A percentile compares a stretch with the other conserved stretches of the same genome.
These are phyloP conservation scores for Patella vulgata DNA, from an alignment of 1,140 invertebrate genomes.

Conservation along the genomic window DNA sequence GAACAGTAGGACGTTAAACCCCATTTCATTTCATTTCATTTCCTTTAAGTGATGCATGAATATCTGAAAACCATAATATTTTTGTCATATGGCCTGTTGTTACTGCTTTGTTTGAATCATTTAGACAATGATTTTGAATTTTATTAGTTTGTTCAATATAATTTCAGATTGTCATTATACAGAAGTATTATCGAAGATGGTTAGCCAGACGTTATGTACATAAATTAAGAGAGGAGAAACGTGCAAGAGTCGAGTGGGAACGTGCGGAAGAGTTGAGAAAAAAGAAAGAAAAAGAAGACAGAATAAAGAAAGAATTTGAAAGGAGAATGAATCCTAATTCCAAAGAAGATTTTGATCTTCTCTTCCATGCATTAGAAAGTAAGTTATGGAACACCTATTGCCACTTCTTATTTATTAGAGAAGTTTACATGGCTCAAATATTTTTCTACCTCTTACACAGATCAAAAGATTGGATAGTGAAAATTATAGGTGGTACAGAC, in stretches of 20 bases:
- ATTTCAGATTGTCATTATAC: slow-evolving; percentile 51
- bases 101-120: too few relatives aligned
- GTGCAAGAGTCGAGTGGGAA: slow-evolving; percentile 61
- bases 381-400: too few relatives aligned
- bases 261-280: slow-evolving; percentile 58
- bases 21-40: too few relatives aligned
- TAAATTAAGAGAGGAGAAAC: slow-evolving; percentile 56
- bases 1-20: too few relatives aligned
- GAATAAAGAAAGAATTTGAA: slow-evolving; percentile 64
- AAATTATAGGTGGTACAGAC: background rate
- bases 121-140: too few relatives aligned
- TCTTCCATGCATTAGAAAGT: slow-evolving; percentile 67
- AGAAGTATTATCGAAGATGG: slow-evolving; percentile 56
- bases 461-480: too few relatives aligned
- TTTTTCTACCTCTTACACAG: background rate
- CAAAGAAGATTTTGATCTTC: slow-evolving; percentile 66
- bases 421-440: background rate
- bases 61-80: too few relatives aligned
- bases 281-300: slow-evolving; percentile 65
- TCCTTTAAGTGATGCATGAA: too few relatives aligned
- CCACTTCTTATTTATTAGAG: background rate
- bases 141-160: too few relatives aligned
- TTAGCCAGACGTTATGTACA: slow-evolving; percentile 54
- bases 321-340: slow-evolving; percentile 66
- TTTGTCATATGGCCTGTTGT: too few relatives aligned